phyloP scores from a whole-genome alignment of 2,888 invertebrate species.

The Drosophila meridionalis region DNA sequence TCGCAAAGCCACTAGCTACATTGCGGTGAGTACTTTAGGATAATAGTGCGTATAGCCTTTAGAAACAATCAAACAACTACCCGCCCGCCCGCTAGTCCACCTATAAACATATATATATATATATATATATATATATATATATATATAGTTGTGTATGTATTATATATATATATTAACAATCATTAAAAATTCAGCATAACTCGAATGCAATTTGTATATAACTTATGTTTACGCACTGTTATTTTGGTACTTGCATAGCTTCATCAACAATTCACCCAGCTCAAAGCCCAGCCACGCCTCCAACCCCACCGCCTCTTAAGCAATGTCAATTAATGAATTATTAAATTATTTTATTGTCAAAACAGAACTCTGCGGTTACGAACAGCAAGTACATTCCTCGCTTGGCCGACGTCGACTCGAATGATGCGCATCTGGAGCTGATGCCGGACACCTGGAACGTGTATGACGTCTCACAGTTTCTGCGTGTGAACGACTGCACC shows the following conservation, averaged over 20 bases:
- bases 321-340: background rate
- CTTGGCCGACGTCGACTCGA: slow-evolving; percentile 84
- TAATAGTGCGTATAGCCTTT: slow-evolving; percentile 74
- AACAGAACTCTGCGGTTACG: slow-evolving; percentile 85
- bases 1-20: slow-evolving; percentile 88
- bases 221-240: slow-evolving; percentile 73
- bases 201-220: slow-evolving; percentile 60
- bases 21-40: slow-evolving; percentile 86
- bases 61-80: slow-evolving; percentile 61
- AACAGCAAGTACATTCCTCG: slow-evolving; percentile 87
- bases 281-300: slow-evolving; percentile 22
- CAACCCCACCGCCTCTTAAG: background rate
- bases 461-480: slow-evolving; percentile 94
- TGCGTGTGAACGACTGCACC: slow-evolving; percentile 94
- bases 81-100: slow-evolving; percentile 35
- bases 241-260: slow-evolving; percentile 77
- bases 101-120: slow-evolving; percentile 16
- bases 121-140: slow-evolving; percentile 5
- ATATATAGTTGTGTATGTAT: background rate
- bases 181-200: slow-evolving; percentile 33
- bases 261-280: slow-evolving; percentile 21
- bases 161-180: slow-evolving; percentile 23
- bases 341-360: background rate
- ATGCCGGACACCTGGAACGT: slow-evolving; percentile 92
- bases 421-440: slow-evolving; percentile 75